phyloP scores from a whole-genome alignment of 2,888 invertebrate genomes.

The Vandiemenella viatica region DNA sequence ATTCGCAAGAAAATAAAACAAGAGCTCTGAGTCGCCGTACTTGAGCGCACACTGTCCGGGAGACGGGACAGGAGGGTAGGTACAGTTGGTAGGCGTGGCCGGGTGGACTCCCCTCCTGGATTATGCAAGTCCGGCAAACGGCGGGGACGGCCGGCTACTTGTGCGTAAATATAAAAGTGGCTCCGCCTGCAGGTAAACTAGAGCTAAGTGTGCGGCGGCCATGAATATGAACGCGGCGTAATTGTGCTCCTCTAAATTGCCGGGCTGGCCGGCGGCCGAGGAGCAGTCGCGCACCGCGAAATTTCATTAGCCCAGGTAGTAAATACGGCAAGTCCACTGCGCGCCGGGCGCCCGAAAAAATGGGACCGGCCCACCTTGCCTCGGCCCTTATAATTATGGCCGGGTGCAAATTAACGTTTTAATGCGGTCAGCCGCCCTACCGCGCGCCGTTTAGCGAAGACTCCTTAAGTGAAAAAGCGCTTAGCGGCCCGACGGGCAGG shows the following conservation, averaged over 20 bases:
- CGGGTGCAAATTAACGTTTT: not conserved
- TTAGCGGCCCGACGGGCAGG: too few relatives aligned
- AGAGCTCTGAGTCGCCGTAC: too few relatives aligned
- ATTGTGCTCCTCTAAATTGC: not conserved
- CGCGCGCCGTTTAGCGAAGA: not conserved
- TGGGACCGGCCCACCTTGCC: too few relatives aligned
- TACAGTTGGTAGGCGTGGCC: too few relatives aligned
- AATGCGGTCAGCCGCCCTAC: not conserved
- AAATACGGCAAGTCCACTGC: too few relatives aligned
- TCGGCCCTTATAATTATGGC: not conserved
- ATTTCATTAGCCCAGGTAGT: not conserved
- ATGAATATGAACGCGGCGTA: not conserved
- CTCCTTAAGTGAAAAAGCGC: too few relatives aligned
- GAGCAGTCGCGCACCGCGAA: not conserved
- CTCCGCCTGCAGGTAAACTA: not conserved
- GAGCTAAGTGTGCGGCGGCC: not conserved
- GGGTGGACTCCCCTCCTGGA: not conserved
- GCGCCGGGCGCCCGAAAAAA: too few relatives aligned
- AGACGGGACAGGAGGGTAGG: too few relatives aligned
- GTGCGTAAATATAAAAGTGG: not conserved
- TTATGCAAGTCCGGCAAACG: not conserved
- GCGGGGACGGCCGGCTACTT: too few relatives aligned
- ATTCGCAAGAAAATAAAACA: too few relatives aligned
- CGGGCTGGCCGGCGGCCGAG: too few relatives aligned
- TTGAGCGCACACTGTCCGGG: too few relatives aligned